phyloP scores from a whole-genome alignment of 1,140 invertebrate genomes.

The Physella acuta region DNA sequence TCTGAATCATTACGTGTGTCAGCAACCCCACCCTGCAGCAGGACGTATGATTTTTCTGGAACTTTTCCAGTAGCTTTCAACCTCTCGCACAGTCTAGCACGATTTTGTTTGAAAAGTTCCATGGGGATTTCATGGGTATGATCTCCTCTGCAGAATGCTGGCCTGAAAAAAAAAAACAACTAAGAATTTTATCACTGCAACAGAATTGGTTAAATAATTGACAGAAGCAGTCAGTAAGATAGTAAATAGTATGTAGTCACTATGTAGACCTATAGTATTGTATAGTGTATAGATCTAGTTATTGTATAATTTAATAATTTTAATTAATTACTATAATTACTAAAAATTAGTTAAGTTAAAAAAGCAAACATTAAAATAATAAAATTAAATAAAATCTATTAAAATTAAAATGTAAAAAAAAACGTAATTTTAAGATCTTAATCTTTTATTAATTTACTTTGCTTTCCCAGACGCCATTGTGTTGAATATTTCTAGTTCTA shows the following conservation, averaged over 20 bases:
- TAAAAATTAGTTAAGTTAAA: neutral
- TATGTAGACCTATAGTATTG: neutral
- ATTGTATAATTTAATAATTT: neutral
- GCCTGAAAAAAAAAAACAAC: conserved; percentile 35
- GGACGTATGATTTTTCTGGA: conserved; percentile 62
- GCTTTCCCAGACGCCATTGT: no score
- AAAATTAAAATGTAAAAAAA: no score
- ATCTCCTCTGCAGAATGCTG: conserved; percentile 62
- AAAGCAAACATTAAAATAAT: neutral
- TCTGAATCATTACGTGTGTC: conserved; percentile 73
- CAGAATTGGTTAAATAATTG: no score
- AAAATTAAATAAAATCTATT: no score
- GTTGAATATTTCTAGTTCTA: no score
- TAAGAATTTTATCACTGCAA: no score
- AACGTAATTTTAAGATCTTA: no score
- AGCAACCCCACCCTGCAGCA: conserved; percentile 72
- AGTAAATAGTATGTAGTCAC: no score
- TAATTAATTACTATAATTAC: neutral
- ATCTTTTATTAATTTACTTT: no score
- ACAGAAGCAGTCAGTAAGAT: no score
- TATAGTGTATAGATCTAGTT: no score
- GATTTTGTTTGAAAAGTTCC: conserved; percentile 70
- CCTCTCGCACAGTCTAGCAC: conserved; percentile 66
- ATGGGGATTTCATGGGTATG: conserved; percentile 72
- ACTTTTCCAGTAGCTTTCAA: conserved; percentile 60